A percentile compares a stretch with the other conserved stretches of the same genome.
These are phyloP conservation scores for Engystomops pustulosus DNA, from an alignment of 2,113 vertebrate genomes.

Conservation along the genomic window DNA sequence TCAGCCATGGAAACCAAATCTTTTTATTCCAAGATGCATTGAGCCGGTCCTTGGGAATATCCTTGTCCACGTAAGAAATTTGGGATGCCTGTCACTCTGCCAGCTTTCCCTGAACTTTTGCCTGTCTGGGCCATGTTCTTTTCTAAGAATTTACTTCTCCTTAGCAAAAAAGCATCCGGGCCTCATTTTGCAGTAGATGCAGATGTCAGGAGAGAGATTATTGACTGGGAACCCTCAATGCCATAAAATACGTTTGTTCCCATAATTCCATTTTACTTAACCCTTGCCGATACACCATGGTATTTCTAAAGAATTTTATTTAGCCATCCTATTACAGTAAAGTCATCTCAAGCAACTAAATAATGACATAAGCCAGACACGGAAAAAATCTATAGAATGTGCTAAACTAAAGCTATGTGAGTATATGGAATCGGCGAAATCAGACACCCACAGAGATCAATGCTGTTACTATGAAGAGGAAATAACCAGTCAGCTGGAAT, in stretches of 20 bases:
- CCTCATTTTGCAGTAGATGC: conserved; percentile 10
- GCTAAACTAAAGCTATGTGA: neutral
- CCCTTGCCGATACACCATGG: neutral
- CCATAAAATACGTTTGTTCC: conserved; percentile 4
- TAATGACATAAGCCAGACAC: neutral
- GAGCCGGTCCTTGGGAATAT: neutral
- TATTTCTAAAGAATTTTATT: neutral
- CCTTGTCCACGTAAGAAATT: conserved; percentile 6
- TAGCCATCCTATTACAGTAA: neutral
- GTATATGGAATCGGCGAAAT: neutral
- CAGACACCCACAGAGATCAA: neutral
- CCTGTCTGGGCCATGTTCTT: conserved; percentile 60
- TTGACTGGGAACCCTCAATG: conserved; percentile 40
- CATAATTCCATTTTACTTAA: neutral
- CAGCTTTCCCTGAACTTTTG: conserved; percentile 60
- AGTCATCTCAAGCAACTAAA: neutral
- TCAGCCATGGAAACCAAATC: neutral
- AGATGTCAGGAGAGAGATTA: conserved; percentile 26
- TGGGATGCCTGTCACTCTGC: conserved; percentile 21
- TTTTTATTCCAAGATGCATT: neutral
- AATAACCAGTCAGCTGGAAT: neutral
- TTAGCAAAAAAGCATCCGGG: neutral
- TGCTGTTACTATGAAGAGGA: neutral
- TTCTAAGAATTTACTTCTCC: conserved; percentile 49
- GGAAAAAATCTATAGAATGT: neutral